Percentiles rank a stretch among this genome's conserved stretches.
Evolutionary conservation across 2,797 vertebrate species (phyloP).

Genomic region (Ispidina lecontei): DNA sequence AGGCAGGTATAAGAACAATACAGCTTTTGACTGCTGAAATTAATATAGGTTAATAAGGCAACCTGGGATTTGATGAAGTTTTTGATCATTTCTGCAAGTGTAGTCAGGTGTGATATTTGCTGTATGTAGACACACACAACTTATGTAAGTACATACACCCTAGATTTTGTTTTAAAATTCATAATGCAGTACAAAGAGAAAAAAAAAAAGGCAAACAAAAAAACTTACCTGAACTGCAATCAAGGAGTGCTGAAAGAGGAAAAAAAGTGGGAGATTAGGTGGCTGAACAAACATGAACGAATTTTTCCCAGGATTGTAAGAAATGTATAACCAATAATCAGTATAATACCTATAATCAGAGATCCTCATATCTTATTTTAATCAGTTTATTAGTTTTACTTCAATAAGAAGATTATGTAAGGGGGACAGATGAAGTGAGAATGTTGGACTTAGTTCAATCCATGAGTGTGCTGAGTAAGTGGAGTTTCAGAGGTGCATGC

Average conservation of each 20-base stretch:
- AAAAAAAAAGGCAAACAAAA: not conserved
- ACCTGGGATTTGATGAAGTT: not conserved
- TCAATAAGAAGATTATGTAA: not conserved
- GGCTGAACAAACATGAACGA: not conserved
- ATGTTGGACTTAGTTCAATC: not conserved
- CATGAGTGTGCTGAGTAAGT: not conserved
- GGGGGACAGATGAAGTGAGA: not conserved
- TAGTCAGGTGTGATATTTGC: not conserved
- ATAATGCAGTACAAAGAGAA: not conserved
- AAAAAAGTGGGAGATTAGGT: not conserved
- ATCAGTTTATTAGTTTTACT: not conserved
- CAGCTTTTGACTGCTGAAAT: not conserved
- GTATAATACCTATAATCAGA: not conserved
- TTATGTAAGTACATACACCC: fast-evolving
- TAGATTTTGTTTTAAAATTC: not conserved
- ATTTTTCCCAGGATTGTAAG: not conserved
- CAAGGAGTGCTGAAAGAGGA: slow-evolving; percentile 67
- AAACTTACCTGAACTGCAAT: slow-evolving; percentile 76
- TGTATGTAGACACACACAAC: not conserved
- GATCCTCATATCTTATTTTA: not conserved
- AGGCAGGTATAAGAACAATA: not conserved
- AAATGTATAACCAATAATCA: not conserved
- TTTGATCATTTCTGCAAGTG: not conserved
- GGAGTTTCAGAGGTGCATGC: fast-evolving
- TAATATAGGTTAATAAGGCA: not conserved